phyloP scores from a whole-genome alignment of 2,888 invertebrate species.

The Campoplex nolae region DNA sequence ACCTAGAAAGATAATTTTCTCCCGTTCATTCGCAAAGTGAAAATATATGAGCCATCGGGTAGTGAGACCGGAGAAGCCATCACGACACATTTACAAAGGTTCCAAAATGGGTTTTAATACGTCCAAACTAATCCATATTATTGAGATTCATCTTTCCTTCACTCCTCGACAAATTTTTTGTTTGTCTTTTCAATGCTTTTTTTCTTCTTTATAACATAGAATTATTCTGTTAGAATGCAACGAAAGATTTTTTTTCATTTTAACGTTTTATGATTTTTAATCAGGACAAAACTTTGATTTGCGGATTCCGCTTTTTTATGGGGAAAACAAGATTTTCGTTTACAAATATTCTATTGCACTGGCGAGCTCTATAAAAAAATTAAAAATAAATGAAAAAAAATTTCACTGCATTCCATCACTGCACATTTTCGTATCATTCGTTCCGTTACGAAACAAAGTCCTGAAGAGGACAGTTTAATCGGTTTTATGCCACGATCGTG shows the following conservation, averaged over 20 bases:
- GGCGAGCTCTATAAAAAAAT: neutral
- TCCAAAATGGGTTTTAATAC: slow-evolving; percentile 1
- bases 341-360: neutral
- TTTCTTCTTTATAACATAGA: neutral
- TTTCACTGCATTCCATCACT: neutral
- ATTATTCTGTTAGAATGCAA: neutral
- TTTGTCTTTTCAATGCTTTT: neutral
- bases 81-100: slow-evolving; percentile 51
- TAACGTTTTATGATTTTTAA: neutral
- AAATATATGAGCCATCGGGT: slow-evolving; percentile 67
- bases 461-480: slow-evolving; percentile 49
- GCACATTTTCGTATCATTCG: neutral
- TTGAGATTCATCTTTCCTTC: neutral
- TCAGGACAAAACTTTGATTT: neutral
- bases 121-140: too few species aligned
- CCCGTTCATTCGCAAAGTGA: slow-evolving; percentile 43
- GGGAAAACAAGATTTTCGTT: neutral
- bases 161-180: neutral
- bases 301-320: neutral
- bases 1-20: slow-evolving; percentile 22
- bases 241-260: neutral
- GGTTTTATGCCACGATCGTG: slow-evolving; percentile 46
- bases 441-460: slow-evolving; percentile 16
- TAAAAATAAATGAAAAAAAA: neutral
- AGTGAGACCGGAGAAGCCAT: slow-evolving; percentile 59